Evolutionary conservation across 2,888 invertebrate genomes (phyloP).

Genomic region (Macrophya alboannulata): DNA sequence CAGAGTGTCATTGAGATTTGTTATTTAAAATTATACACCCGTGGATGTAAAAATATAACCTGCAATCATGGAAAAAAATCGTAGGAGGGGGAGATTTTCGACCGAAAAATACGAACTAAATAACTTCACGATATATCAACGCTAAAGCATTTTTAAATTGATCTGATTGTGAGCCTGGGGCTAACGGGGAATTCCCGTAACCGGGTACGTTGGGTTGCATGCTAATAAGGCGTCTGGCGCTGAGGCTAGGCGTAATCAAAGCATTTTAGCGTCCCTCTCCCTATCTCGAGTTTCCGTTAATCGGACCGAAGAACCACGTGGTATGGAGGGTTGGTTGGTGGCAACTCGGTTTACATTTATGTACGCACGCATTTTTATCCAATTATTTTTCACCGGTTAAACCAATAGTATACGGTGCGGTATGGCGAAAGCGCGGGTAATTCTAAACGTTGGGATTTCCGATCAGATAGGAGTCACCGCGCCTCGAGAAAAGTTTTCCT

Average conservation of each 20-base stretch:
- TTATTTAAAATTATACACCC: too few relatives aligned
- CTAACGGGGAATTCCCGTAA: background rate
- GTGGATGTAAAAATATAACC: too few relatives aligned
- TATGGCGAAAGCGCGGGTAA: background rate
- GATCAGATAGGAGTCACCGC: too few relatives aligned
- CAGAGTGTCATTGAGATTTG: too few relatives aligned
- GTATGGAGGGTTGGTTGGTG: background rate
- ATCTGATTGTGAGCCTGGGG: background rate
- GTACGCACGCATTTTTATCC: background rate
- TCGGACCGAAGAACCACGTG: background rate
- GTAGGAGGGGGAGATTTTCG: background rate
- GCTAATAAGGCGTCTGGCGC: background rate
- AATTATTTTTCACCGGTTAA: background rate
- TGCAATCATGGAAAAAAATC: too few relatives aligned
- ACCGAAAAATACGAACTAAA: background rate
- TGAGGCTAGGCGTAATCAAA: background rate
- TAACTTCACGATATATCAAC: background rate
- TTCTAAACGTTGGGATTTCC: too few relatives aligned
- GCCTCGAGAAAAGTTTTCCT: background rate
- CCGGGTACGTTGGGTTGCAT: slow-evolving; percentile 32
- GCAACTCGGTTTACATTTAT: background rate
- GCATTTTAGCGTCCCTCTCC: background rate
- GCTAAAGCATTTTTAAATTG: slow-evolving; percentile 2
- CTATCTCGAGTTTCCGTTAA: slow-evolving; percentile 14
- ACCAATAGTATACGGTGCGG: background rate